Evolutionary conservation across 2,888 invertebrate genomes (phyloP), one percentile per base, ranked within the genome.

Genomic region (Heliconius ethilla): DNA sequence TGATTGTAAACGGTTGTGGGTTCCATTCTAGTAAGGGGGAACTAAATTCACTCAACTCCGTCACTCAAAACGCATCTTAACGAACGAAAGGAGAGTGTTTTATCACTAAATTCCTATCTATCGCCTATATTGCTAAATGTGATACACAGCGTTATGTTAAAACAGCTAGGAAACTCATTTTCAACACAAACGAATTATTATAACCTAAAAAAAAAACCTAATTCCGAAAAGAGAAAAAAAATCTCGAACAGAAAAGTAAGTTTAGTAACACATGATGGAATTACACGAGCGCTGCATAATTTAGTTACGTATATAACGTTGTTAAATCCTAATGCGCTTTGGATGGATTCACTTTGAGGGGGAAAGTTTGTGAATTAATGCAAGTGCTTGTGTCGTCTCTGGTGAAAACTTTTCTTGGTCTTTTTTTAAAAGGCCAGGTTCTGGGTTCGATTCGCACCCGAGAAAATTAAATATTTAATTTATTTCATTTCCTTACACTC

Each of bases 301-400:
- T 72, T 13, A 72, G 55, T 72, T 59, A 72, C 29, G 7, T 59
- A n/a, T n/a, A n/a, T n/a, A 59, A 59, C 55, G n/a, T 18, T 33
- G 59, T 72, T 72, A 72, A 25, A 72, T 13, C n/a, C 72, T 72
- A 72, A 72, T 72, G 37, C 59, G 59, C 59, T 72, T 59, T 59
- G 33, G 33, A 72, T 15, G 72, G 59, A 59, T 72, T 72, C 59
- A 37, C 33, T 72, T 59, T 25, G 55, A n/a, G 72, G 13, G n/a
- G 18, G 59, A 72, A 72, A 72, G 37, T 72, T 72, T 59, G 18
- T 59, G 25, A 37, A 59, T 72, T 72, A 59, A 72, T n/a, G 25
- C 33, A 10, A 29, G 25, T 37, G 22, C 27, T 27, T 10, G 27
- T 13, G 33, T 33, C n/a, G 55, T n/a, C 6, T 27, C 29, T 70